These are phyloP conservation scores for Drosophila burlai DNA, from an alignment of 1,140 invertebrate genomes.

Conservation along the genomic window DNA sequence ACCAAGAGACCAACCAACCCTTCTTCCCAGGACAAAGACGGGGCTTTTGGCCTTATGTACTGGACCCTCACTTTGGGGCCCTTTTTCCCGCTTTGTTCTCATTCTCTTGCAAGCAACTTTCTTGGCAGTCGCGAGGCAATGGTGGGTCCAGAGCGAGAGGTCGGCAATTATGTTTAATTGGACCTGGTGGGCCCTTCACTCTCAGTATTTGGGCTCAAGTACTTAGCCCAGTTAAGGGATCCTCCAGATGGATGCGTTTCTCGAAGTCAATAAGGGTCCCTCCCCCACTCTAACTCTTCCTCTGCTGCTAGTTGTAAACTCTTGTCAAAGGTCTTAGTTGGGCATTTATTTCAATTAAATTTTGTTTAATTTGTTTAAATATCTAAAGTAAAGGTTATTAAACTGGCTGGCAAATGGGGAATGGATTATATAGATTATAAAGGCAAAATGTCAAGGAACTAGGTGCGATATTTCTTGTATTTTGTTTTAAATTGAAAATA, in stretches of 20 bases:
- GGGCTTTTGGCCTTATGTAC: conserved; percentile 36
- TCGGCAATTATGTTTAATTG: conserved; percentile 76
- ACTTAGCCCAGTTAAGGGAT: conserved; percentile 30
- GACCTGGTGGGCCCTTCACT: conserved; percentile 68
- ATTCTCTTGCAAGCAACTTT: conserved; percentile 17
- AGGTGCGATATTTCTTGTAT: neutral
- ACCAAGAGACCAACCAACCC: conserved; percentile 50
- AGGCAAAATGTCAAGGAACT: neutral
- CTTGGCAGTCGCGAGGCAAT: neutral
- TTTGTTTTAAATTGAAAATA: neutral
- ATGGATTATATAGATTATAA: neutral
- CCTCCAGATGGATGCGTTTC: conserved; percentile 13
- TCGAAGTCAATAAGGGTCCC: conserved; percentile 9
- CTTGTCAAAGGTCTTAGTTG: conserved; percentile 2
- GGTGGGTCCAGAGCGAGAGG: conserved; percentile 18
- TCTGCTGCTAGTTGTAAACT: conserved; percentile 1
- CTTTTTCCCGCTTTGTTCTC: conserved; percentile 27
- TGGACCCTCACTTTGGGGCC: conserved; percentile 38
- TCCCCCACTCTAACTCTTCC: neutral
- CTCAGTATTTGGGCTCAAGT: conserved; percentile 44
- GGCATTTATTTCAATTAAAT: neutral
- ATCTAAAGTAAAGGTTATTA: neutral
- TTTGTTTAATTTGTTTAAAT: too few species aligned
- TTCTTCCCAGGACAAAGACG: conserved; percentile 42
- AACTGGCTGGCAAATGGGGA: neutral